Conservation (phyloP, 2,113 vertebrate genomes). For the Misgurnus anguillicaudatus region DNA sequence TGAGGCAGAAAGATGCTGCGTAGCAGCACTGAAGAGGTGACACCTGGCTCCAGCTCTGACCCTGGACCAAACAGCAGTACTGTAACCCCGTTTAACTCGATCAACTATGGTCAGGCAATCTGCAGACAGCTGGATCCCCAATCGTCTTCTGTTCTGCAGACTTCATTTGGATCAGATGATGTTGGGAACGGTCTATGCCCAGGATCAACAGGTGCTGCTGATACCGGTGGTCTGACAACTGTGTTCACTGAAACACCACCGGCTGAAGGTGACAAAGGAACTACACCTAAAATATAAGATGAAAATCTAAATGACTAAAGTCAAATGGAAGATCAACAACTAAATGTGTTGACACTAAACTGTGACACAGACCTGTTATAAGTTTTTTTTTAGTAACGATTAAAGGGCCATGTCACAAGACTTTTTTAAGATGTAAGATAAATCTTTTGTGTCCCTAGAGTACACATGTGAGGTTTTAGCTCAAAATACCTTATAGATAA, state of each 20-base stretch:
- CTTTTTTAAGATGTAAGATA: too few species aligned
- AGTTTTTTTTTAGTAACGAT: too few species aligned
- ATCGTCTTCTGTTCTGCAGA: slow-evolving; percentile 13
- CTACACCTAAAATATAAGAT: not conserved
- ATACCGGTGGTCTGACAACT: slow-evolving; percentile 6
- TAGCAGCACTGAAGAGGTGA: slow-evolving; percentile 23
- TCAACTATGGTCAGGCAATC: not conserved
- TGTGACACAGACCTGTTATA: too few species aligned
- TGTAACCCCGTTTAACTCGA: not conserved
- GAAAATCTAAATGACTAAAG: not conserved
- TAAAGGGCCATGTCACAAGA: too few species aligned
- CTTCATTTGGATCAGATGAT: slow-evolving; percentile 3
- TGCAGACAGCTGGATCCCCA: not conserved
- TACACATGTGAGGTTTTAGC: too few species aligned
- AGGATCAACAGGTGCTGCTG: not conserved
- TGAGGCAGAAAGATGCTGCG: not conserved
- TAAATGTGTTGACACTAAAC: too few species aligned
- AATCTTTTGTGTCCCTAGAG: too few species aligned
- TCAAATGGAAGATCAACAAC: too few species aligned
- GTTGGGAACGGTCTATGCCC: not conserved
- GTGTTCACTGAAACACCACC: slow-evolving; percentile 14
- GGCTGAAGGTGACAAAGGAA: slow-evolving; percentile 14
- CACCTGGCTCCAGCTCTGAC: not conserved
- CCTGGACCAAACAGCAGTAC: slow-evolving; percentile 1
- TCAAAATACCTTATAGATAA: too few species aligned